A percentile compares a stretch with the other conserved stretches of the same genome.
These are phyloP conservation scores for Margarornis squamiger DNA, from an alignment of 2,797 vertebrate species.

Conservation along the genomic window DNA sequence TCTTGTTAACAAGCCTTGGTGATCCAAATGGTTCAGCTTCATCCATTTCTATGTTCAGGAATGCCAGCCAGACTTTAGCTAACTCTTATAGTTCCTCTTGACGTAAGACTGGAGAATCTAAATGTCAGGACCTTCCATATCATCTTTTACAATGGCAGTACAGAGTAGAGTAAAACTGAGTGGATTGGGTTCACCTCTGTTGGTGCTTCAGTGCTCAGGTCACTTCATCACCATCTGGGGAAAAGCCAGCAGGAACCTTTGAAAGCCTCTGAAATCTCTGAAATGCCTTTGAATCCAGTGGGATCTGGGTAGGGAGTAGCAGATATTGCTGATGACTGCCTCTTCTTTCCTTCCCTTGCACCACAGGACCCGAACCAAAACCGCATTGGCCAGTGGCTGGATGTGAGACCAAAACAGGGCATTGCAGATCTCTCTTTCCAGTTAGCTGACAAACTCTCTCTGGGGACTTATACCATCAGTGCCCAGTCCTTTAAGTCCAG, in stretches of 20 bases:
- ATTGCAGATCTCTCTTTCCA: constrained; percentile 68
- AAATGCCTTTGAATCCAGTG: neutral
- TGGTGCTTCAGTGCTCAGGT: neutral
- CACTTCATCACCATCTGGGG: neutral
- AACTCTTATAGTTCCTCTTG: neutral
- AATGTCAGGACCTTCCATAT: neutral
- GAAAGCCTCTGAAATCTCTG: neutral
- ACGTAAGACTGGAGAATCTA: neutral
- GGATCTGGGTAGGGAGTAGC: neutral
- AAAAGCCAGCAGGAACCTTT: neutral
- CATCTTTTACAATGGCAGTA: neutral
- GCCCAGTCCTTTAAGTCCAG: neutral
- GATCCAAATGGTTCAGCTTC: neutral
- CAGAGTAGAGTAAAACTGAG: neutral
- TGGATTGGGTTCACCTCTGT: neutral
- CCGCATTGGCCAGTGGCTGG: constrained; percentile 65
- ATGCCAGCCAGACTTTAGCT: neutral
- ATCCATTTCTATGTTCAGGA: neutral
- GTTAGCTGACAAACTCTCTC: constrained; percentile 39
- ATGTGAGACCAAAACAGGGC: constrained; percentile 65
- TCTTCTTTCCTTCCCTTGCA: neutral
- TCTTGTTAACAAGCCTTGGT: neutral
- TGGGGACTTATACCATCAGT: constrained; percentile 65
- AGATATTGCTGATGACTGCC: neutral
- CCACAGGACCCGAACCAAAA: constrained; percentile 65